Conservation (phyloP, 2,888 invertebrate genomes). For the Trichopria drosophilae region DNA sequence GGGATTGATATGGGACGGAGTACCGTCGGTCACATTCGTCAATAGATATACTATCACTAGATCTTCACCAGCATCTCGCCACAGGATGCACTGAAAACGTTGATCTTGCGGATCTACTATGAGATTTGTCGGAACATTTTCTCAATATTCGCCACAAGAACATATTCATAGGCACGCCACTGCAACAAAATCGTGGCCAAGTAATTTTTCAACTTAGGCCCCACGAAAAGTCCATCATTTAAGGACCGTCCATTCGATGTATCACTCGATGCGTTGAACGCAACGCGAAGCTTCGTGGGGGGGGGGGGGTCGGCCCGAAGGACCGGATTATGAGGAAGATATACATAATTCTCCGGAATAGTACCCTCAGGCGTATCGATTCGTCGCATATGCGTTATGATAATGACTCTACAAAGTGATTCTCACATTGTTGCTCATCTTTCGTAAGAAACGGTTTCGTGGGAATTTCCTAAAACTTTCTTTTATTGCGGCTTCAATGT, state of each 20-base stretch:
- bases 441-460: no score
- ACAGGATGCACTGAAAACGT: no score
- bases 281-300: constrained; percentile 24
- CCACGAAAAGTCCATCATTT: constrained; percentile 17
- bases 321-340: constrained; percentile 17
- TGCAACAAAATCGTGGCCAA: constrained; percentile 9
- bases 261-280: constrained; percentile 21
- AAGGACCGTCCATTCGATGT: constrained; percentile 11
- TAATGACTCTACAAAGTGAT: no score
- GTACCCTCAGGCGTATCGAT: neutral
- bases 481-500: no score
- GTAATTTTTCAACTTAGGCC: constrained; percentile 18
- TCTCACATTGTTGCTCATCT: no score
- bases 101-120: no score
- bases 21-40: no score
- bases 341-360: neutral
- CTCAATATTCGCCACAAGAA: constrained; percentile 16
- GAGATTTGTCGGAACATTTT: no score
- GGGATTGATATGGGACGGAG: no score
- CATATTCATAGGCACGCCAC: constrained; percentile 9
- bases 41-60: no score
- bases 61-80: no score
- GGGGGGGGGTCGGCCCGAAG: neutral
- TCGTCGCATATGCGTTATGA: constrained; percentile 7
- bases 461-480: no score